Evolutionary conservation across 2,113 vertebrate genomes (phyloP).

Genomic region (Myocastor coypus): DNA sequence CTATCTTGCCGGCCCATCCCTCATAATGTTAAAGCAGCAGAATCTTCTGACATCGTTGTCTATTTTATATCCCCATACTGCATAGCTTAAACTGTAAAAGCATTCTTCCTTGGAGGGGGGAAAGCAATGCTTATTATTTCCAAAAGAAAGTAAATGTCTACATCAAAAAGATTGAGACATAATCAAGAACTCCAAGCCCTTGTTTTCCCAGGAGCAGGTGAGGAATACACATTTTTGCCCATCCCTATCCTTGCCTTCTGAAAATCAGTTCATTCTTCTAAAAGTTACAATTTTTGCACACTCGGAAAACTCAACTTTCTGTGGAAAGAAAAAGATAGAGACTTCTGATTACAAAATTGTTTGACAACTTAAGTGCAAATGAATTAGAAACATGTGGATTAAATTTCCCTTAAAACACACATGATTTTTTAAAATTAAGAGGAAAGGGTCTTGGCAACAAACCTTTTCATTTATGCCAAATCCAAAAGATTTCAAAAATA

Average conservation of each 20-base stretch:
- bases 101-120: conserved; percentile 10
- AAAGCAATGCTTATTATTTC: conserved; percentile 18
- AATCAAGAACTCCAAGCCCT: conserved; percentile 35
- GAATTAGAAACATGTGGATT: conserved; percentile 81
- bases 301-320: conserved; percentile 67
- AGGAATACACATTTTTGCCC: conserved; percentile 27
- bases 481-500: conserved; percentile 73
- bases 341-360: conserved; percentile 74
- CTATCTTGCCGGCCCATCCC: neutral
- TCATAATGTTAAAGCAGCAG: conserved; percentile 48
- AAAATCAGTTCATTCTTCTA: conserved; percentile 57
- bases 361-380: conserved; percentile 80
- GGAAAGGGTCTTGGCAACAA: conserved; percentile 73
- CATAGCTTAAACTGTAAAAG: conserved; percentile 54
- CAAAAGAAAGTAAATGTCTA: conserved; percentile 47
- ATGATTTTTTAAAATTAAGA: conserved; percentile 77
- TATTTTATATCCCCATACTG: neutral
- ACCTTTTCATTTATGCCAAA: conserved; percentile 67
- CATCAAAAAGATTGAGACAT: conserved; percentile 50
- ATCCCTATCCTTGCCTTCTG: conserved; percentile 58
- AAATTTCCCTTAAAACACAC: conserved; percentile 80
- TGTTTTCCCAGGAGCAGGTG: conserved; percentile 52
- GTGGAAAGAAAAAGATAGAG: conserved; percentile 56
- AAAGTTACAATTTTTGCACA: neutral
- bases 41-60: neutral